phyloP scores from a whole-genome alignment of 2,888 invertebrate genomes.

The Drosophila aldrichi region DNA sequence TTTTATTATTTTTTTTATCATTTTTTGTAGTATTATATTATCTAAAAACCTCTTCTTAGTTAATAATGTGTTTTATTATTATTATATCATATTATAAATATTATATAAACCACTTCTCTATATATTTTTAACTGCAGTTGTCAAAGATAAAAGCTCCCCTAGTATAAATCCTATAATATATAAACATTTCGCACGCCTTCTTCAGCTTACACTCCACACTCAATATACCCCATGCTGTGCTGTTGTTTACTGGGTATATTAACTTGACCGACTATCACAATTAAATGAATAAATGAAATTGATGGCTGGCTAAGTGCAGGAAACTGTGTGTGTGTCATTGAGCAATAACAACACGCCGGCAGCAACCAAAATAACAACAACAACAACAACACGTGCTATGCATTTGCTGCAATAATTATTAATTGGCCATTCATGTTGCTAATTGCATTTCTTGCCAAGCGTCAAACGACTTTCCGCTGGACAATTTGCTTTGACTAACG shows the following conservation, averaged over 20 bases:
- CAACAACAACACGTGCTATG: constrained; percentile 22
- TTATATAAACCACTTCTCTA: no score
- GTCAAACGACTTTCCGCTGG: constrained; percentile 22
- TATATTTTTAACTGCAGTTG: no score
- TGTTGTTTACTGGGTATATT: background rate
- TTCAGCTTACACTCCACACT: background rate
- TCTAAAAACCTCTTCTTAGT: no score
- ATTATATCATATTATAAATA: no score
- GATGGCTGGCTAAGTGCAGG: constrained; percentile 31
- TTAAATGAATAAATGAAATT: constrained; percentile 40
- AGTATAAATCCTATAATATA: no score
- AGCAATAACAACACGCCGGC: constrained; percentile 15
- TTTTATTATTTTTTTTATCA: no score
- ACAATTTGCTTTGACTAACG: constrained; percentile 41
- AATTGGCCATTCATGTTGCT: constrained; percentile 70
- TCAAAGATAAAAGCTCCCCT: no score
- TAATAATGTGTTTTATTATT: no score
- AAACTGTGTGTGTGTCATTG: constrained; percentile 24
- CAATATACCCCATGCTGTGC: background rate
- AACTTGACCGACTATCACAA: constrained; percentile 27
- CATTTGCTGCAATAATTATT: constrained; percentile 34
- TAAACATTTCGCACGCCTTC: no score
- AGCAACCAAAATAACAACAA: constrained; percentile 15
- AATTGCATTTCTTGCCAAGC: constrained; percentile 60
- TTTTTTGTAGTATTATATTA: no score